Evolutionary conservation across 2,113 vertebrate genomes (phyloP), one percentile per base, ranked within the genome.

Genomic region (Cavia porcellus): DNA sequence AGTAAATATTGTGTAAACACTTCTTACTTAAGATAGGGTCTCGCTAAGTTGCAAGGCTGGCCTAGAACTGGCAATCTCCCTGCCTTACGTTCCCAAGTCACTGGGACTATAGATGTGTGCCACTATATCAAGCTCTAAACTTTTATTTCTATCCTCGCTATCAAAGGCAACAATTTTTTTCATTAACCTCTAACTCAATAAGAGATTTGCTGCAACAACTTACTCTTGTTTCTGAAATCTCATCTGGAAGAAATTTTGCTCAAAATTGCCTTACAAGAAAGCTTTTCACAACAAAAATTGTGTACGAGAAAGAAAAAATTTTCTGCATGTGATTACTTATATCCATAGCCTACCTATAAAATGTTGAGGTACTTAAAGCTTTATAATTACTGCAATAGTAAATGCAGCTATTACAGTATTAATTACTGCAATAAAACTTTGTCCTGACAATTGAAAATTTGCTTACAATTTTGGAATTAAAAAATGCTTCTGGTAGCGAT

Each of bases 361-460:
- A 93, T 61, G 13, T 20, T 61, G n/a, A 82, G 64, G 61, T 50
- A 59, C 84, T 96, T 91, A 90, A 30, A 84, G 24, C 59, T 94
- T 86, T 96, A 89, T 75, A 94, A 94, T 89, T 57, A 80, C 24
- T 92, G 50, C 11, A 81, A 80, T 79, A 86, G 42, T 80, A 95
- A 96, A 93, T 32, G 3, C 50, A 86, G 24, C 61, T 74, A 84
- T 81, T 86, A 82, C 38, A 81, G 93, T 94, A 90, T 84, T 45
- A 85, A 93, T 84, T 87, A 89, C 35, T 86, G 59, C 2, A 15
- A 55, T 86, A 81, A 38, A 38, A 42, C 75, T 90, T 96, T 96
- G 35, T 95, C 17, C 62, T 93, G 47, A 22, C 70, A 81, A 80
- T 96, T 85, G 62, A 74, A 74, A 95, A 80, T 89, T 93, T 95